Percentiles rank a stretch among this genome's conserved stretches.
phyloP scores from a whole-genome alignment of 2,888 invertebrate genomes.

The Linnaemya vulpina region DNA sequence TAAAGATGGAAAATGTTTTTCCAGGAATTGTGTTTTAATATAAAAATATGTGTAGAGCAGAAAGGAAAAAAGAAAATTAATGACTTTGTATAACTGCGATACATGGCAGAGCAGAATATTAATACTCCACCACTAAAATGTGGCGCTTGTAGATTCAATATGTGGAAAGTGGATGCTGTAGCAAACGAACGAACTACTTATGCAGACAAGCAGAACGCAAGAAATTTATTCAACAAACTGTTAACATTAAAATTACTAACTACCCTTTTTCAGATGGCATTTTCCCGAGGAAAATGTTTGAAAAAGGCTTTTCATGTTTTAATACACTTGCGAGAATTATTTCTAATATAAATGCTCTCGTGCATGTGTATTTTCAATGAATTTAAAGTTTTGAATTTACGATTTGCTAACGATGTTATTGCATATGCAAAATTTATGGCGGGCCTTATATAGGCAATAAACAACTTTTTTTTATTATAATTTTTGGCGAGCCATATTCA shows the following conservation, averaged over 20 bases:
- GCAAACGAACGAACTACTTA: constrained; percentile 12
- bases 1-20: constrained; percentile 31
- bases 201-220: constrained; percentile 4
- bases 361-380: background rate
- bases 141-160: background rate
- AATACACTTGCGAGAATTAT: background rate
- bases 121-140: constrained; percentile 6
- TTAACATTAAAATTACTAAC: constrained; percentile 22
- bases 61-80: constrained; percentile 54
- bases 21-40: constrained; percentile 41
- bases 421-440: background rate
- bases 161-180: background rate
- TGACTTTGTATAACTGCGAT: constrained; percentile 67
- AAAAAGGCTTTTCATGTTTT: background rate
- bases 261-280: background rate
- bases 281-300: background rate
- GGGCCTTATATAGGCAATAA: background rate
- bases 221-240: background rate
- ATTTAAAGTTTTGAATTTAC: background rate
- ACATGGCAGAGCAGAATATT: constrained; percentile 30
- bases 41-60: background rate
- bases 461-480: background rate
- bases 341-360: background rate
- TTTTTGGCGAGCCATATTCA: background rate
- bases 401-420: background rate